These are phyloP conservation scores for Meiosimyza decipiens DNA, from an alignment of 2,888 invertebrate genomes.

Conservation along the genomic window DNA sequence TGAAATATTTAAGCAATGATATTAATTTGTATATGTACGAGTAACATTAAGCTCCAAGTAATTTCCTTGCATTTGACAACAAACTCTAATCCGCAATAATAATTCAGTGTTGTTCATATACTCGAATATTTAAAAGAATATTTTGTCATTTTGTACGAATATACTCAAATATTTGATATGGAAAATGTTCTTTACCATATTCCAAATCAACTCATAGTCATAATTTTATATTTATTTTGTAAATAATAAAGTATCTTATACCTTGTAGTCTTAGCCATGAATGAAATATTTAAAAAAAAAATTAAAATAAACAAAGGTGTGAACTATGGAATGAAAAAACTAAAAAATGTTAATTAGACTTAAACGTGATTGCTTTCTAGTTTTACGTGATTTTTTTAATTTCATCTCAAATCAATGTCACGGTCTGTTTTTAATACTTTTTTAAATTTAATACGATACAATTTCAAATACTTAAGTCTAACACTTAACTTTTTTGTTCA, in stretches of 20 bases:
- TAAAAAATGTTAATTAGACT: too few relatives aligned
- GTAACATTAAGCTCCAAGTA: too few relatives aligned
- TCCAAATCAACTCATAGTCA: background rate
- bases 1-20: too few relatives aligned
- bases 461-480: too few relatives aligned
- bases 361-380: too few relatives aligned
- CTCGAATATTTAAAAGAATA: background rate
- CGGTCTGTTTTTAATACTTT: background rate
- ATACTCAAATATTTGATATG: slow-evolving; percentile 23
- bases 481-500: too few relatives aligned
- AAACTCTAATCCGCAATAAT: too few relatives aligned
- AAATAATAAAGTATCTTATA: slow-evolving; percentile 9
- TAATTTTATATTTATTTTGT: slow-evolving; percentile 27
- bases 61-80: too few relatives aligned
- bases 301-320: slow-evolving; percentile 2
- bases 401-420: slow-evolving; percentile 11
- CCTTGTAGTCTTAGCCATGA: background rate
- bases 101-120: too few relatives aligned
- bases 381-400: background rate
- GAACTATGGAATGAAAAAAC: too few relatives aligned
- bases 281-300: background rate
- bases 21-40: too few relatives aligned
- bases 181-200: background rate
- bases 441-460: too few relatives aligned
- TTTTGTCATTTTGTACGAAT: slow-evolving; percentile 6